Evolutionary conservation across 2,888 invertebrate species (phyloP), one percentile per base, ranked within the genome.

Genomic region (Ephialtes manifestator): DNA sequence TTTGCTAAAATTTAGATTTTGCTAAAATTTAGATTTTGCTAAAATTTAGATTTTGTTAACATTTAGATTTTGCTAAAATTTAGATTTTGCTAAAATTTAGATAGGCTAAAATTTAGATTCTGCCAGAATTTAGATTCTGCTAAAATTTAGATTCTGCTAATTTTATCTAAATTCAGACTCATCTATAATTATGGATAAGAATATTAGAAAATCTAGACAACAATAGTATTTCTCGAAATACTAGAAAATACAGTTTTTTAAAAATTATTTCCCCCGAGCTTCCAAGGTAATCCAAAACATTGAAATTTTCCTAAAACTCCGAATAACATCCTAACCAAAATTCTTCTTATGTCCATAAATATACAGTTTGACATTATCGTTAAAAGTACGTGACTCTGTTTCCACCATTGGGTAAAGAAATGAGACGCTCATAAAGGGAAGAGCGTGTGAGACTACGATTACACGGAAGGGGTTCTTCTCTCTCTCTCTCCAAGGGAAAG

Each of bases 371-470:
- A 35, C 39, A 65, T 39, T 65, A 13, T 65, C 35, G 65, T 39
- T 20, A 18, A 13, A 39, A 39, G 18, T 65, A 65, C 65, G 65
- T 65, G 65, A 39, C 65, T 65, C 2, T 18, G 65, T 3, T 39
- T 65, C 2, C 39, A 43, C 18, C 7, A 20, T 20, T 1, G 39
- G 13, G 46, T 4, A 68, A 67, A 60, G 31, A 58, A 67, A 28
- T 55, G 68, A 76, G 28, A 68, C 70, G 75, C 46, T 60, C 46
- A 51, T 43, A 39, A 39, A 43, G 43, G 28, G 35, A 74, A 65
- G 79, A 80, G 71, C 83, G 76, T 83, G 85, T 68, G 80, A 53
- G 70, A 67, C 67, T 76, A 60, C 83, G 82, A 80, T 85, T 85
- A 83, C 53, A 28, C 76, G 72, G 46, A 83, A 85, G 71, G 80